Conservation (phyloP, 2,888 invertebrate species). For the Hyposoter dolosus region DNA sequence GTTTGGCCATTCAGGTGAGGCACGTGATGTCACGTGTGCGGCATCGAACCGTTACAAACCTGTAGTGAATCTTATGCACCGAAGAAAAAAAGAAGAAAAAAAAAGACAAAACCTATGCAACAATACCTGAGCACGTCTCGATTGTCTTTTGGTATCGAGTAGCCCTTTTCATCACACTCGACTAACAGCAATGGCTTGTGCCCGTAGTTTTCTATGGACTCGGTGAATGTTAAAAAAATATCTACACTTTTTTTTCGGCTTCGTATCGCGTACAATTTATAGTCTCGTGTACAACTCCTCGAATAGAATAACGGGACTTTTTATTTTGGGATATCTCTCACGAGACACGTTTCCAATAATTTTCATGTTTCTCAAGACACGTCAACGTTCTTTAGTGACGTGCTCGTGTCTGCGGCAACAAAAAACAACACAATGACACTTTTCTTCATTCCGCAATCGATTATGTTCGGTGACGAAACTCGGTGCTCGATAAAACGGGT, state of each 20-base stretch:
- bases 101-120: background rate
- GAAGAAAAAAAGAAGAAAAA: conserved; percentile 47
- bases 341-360: conserved; percentile 22
- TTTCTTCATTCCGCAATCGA: conserved; percentile 14
- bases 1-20: conserved; percentile 70
- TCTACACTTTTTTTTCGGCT: conserved; percentile 1
- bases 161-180: conserved; percentile 72
- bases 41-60: conserved; percentile 74
- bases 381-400: conserved; percentile 17
- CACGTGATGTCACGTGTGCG: conserved; percentile 77
- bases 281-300: background rate
- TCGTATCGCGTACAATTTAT: background rate
- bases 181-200: conserved; percentile 55
- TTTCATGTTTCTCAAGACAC: conserved; percentile 26
- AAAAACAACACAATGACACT: conserved; percentile 2
- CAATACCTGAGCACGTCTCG: conserved; percentile 42
- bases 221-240: conserved; percentile 8
- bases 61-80: conserved; percentile 69
- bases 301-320: conserved; percentile 22
- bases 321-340: conserved; percentile 7
- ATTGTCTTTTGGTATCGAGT: conserved; percentile 75
- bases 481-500: conserved; percentile 20
- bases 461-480: conserved; percentile 33
- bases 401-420: conserved; percentile 1
- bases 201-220: conserved; percentile 38